phyloP scores from a whole-genome alignment of 2,113 vertebrate species.

The Herpailurus yagouaroundi region DNA sequence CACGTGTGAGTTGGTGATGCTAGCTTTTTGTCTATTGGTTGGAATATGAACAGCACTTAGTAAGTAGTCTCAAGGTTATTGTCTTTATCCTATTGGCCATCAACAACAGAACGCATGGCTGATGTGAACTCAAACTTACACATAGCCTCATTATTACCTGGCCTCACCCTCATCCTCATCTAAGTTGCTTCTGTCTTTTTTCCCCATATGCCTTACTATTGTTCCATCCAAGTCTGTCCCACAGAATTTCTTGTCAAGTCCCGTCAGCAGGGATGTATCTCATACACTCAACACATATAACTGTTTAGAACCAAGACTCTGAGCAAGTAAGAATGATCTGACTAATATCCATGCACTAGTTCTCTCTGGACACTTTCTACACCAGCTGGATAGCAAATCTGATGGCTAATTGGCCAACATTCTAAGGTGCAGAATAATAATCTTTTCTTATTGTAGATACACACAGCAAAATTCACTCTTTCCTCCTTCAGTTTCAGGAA shows the following conservation, averaged over 20 bases:
- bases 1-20: not conserved
- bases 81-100: not conserved
- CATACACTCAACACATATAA: not conserved
- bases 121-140: not conserved
- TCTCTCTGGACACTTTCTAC: not conserved
- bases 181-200: not conserved
- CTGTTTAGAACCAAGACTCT: constrained; percentile 15
- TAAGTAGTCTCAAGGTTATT: not conserved
- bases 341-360: not conserved
- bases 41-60: not conserved
- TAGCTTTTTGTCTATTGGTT: not conserved
- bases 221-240: not conserved
- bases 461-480: not conserved
- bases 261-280: not conserved
- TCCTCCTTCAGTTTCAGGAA: not conserved
- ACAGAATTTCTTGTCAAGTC: not conserved
- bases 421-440: not conserved
- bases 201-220: not conserved
- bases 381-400: not conserved
- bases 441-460: not conserved
- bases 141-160: not conserved
- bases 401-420: not conserved
- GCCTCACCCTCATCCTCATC: not conserved
- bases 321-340: not conserved
- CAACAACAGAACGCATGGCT: not conserved